Conservation (phyloP, 2,888 invertebrate species). For the Azorinus chamasolen region DNA sequence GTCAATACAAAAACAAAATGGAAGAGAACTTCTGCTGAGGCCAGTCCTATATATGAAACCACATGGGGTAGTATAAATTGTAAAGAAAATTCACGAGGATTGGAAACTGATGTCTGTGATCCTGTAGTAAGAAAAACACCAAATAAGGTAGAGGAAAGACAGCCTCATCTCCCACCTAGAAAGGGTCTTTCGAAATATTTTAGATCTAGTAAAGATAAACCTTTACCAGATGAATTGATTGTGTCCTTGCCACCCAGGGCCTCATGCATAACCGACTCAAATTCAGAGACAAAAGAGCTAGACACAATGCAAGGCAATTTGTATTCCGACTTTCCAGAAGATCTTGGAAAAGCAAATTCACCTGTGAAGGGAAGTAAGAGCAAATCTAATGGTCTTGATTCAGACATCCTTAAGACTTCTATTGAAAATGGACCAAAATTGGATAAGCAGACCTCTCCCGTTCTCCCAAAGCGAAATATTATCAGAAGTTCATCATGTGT, state of each 20-base stretch:
- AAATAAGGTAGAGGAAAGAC: too few relatives aligned
- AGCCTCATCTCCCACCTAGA: too few relatives aligned
- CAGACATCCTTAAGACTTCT: constrained; percentile 45
- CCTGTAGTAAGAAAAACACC: too few relatives aligned
- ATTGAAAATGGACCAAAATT: constrained; percentile 24
- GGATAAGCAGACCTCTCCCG: constrained; percentile 17
- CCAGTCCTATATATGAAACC: too few relatives aligned
- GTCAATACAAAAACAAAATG: too few relatives aligned
- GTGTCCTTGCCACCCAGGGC: constrained; percentile 14
- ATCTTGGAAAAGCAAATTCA: not conserved
- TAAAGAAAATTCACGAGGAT: too few relatives aligned
- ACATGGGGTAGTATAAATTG: too few relatives aligned
- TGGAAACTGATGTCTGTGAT: too few relatives aligned
- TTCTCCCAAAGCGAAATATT: constrained; percentile 22
- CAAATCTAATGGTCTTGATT: constrained; percentile 11
- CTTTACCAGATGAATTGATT: constrained; percentile 33
- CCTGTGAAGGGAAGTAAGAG: not conserved
- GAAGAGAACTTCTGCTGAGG: too few relatives aligned
- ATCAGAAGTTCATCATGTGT: too few relatives aligned
- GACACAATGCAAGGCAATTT: constrained; percentile 14
- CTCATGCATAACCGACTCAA: not conserved
- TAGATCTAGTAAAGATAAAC: constrained; percentile 8
- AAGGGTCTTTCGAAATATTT: not conserved
- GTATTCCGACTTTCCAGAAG: constrained; percentile 50
- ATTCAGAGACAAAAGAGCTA: too few relatives aligned